Evolutionary conservation across 2,888 invertebrate species (phyloP), one percentile per base, ranked within the genome.

Genomic region (Silvanus unidentatus): DNA sequence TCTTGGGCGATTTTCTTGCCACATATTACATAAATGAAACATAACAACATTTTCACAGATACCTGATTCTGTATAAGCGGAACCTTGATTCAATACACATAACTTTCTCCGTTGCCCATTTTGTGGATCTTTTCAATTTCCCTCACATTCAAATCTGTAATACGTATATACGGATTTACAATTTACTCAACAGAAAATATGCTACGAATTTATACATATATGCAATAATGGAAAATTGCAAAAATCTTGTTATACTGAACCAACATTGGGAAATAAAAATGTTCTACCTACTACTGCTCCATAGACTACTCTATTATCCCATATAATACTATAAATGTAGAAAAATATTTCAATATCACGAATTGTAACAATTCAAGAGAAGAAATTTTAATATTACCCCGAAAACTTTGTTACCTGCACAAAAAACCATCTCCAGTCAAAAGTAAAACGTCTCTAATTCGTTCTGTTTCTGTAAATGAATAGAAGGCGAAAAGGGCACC

Each of bases 191-290:
- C 6, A 11, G 40, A 37, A 37, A 48, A 48, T 49, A 42, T 39
- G 43, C 47, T 29, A 43, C 43, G 35, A 41, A 37, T 42, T 43
- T 49, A 50, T 44, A n/a, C n/a, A n/a, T n/a, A 44, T 38, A 47
- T 38, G 46, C 48, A 52, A 54, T 52, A 54, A 54, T 47, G 48
- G 44, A 47, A 50, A 55, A 54, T 52, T 54, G 52, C 52, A 48
- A 50, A 54, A 50, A 55, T 52, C 52, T 49, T 49, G 53, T 53
- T 55, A 50, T 46, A 45, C 22, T 22, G 22, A 22, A 22, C 22
- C 22, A 22, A 22, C 22, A 22, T 22, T 42, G 42, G 28, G 39
- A 43, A 43, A 40, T 45, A 42, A 46, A 34, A 48, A 46, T 30
- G 34, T 42, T 22, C 22, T 8, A 22, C 3, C 22, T 22, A 22